Conservation (phyloP, 1,140 invertebrate species). For the Drosophila teissieri region DNA sequence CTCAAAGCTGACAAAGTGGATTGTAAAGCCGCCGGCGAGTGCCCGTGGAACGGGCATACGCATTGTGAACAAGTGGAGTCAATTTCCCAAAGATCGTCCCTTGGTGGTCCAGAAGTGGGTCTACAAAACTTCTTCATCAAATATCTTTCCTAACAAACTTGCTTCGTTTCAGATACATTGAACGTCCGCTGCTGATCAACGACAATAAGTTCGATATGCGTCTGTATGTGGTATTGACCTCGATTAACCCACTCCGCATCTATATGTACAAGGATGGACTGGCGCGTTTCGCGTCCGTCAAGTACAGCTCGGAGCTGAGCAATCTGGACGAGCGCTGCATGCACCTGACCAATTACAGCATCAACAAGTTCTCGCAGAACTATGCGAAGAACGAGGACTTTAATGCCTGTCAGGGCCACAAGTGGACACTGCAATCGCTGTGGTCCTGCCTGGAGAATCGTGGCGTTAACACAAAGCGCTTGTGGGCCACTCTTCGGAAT, state of each 20-base stretch:
- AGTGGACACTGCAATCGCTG: slow-evolving; percentile 93
- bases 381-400: slow-evolving; percentile 95
- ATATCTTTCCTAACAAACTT: too few relatives aligned
- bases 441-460: slow-evolving; percentile 90
- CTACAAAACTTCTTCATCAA: too few relatives aligned
- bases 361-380: slow-evolving; percentile 95
- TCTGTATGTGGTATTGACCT: slow-evolving; percentile 97
- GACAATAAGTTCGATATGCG: slow-evolving; percentile 96
- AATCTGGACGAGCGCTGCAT: slow-evolving; percentile 95
- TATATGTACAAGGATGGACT: slow-evolving; percentile 98
- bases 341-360: slow-evolving; percentile 99
- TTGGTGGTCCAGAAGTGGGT: slow-evolving; percentile 93
- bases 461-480: slow-evolving; percentile 90
- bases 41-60: slow-evolving; percentile 97
- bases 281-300: slow-evolving; percentile 96
- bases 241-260: slow-evolving; percentile 95
- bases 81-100: slow-evolving; percentile 95
- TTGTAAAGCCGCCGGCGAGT: slow-evolving; percentile 95
- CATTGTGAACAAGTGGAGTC: slow-evolving; percentile 96
- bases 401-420: slow-evolving; percentile 93
- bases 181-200: slow-evolving; percentile 95
- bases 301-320: slow-evolving; percentile 92
- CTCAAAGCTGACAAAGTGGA: slow-evolving; percentile 90
- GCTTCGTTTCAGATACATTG: slow-evolving; percentile 88
- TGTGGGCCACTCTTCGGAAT: slow-evolving; percentile 93